These are phyloP conservation scores for Leptopilina drosophilae DNA, from an alignment of 2,888 invertebrate genomes.

Conservation along the genomic window DNA sequence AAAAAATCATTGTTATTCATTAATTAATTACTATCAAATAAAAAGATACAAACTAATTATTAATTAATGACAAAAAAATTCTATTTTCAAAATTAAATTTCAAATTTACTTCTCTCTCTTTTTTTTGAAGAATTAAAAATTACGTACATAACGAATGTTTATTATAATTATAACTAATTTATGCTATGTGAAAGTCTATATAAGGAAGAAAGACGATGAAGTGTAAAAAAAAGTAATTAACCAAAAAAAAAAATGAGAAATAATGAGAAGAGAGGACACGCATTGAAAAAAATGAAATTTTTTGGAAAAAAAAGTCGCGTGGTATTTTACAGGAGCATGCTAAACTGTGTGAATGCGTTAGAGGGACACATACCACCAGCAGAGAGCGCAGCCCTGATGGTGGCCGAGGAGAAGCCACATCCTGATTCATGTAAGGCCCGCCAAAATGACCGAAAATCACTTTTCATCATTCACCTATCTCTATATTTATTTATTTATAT, in stretches of 20 bases:
- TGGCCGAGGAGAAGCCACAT: conserved; percentile 87
- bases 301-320: conserved; percentile 73
- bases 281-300: conserved; percentile 53
- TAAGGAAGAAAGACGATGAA: conserved; percentile 49
- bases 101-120: no score
- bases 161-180: no score
- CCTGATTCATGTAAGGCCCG: conserved; percentile 88
- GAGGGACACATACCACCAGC: conserved; percentile 92
- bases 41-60: no score
- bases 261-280: conserved; percentile 34
- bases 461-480: conserved; percentile 45
- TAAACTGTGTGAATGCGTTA: conserved; percentile 96
- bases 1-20: no score
- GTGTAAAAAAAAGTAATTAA: conserved; percentile 49
- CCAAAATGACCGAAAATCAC: conserved; percentile 67
- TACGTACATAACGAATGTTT: no score
- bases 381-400: conserved; percentile 87
- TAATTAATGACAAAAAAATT: no score
- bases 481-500: no score
- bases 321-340: conserved; percentile 90
- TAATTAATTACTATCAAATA: no score
- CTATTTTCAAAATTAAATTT: no score
- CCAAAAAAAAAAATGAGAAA: conserved; percentile 47
- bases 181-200: conserved; percentile 47
- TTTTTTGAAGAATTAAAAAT: no score